A percentile compares a stretch with the other conserved stretches of the same genome.
Conservation (phyloP, 2,113 vertebrate species). For the Oryctolagus cuniculus region DNA sequence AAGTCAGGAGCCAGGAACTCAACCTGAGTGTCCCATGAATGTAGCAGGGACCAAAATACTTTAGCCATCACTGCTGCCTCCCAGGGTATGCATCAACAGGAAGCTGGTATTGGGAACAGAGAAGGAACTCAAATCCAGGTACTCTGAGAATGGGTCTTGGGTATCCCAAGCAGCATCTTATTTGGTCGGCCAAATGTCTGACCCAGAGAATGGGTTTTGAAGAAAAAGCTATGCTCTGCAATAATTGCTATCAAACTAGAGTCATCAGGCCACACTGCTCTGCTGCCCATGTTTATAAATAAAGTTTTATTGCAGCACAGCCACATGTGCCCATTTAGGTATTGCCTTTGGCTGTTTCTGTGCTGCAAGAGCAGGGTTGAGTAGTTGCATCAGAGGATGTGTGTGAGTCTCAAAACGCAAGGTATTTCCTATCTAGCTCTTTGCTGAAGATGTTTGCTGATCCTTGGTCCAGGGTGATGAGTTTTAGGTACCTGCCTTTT, state of each 20-base stretch:
- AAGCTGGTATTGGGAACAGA: too few species aligned
- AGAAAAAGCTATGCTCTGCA: not conserved
- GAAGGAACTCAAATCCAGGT: too few species aligned
- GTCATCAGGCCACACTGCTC: not conserved
- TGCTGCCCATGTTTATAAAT: not conserved
- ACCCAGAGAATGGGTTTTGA: not conserved
- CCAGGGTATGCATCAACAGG: too few species aligned
- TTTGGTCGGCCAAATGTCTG: too few species aligned
- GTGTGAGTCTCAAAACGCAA: not conserved
- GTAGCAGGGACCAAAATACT: too few species aligned
- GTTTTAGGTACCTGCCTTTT: not conserved
- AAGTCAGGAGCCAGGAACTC: too few species aligned
- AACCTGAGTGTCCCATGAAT: too few species aligned
- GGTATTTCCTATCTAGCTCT: slow-evolving; percentile 8
- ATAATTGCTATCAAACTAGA: slow-evolving; percentile 18
- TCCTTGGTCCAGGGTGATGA: not conserved
- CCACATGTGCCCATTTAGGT: not conserved
- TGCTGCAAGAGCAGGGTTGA: not conserved
- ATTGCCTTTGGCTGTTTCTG: not conserved
- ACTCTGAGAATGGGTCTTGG: too few species aligned
- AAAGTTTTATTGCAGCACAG: slow-evolving; percentile 35
- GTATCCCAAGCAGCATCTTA: too few species aligned
- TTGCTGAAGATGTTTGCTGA: not conserved
- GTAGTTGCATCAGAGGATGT: not conserved
- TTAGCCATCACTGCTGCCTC: too few species aligned